A percentile compares a stretch with the other conserved stretches of the same genome.
phyloP scores from a whole-genome alignment of 37 sponge, comb jelly and placozoan species.

The Halisarca cf. caerulea region DNA sequence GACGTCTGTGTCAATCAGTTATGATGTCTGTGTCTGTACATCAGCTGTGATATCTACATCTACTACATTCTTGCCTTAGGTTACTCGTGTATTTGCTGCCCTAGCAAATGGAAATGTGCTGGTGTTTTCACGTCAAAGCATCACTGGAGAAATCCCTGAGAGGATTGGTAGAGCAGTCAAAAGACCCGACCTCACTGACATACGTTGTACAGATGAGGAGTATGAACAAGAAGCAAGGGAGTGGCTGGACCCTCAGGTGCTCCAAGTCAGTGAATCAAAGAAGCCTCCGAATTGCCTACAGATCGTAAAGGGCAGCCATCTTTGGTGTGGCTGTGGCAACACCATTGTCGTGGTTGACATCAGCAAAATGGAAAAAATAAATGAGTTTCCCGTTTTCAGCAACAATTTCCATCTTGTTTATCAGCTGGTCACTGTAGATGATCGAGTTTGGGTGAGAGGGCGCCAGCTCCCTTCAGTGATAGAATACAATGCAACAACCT shows the following conservation, averaged over 20 bases:
- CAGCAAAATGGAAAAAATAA: slow-evolving; percentile 49
- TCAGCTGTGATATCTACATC: too few species aligned
- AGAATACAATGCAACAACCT: slow-evolving; percentile 78
- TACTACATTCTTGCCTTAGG: slow-evolving; percentile 48
- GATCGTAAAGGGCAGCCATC: slow-evolving; percentile 57
- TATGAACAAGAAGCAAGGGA: slow-evolving; percentile 68
- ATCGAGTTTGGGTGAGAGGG: slow-evolving; percentile 81
- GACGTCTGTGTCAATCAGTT: too few species aligned
- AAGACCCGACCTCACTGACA: slow-evolving; percentile 44
- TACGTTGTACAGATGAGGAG: slow-evolving; percentile 56
- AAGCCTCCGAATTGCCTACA: slow-evolving; percentile 71
- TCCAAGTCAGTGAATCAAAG: slow-evolving; percentile 47
- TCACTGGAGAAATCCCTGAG: slow-evolving; percentile 2
- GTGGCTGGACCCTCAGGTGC: slow-evolving; percentile 70
- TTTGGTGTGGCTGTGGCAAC: slow-evolving; percentile 88
- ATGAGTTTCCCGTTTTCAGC: slow-evolving; percentile 64
- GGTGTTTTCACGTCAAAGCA: slow-evolving; percentile 71
- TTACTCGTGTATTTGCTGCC: slow-evolving; percentile 80
- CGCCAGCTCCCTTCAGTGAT: slow-evolving; percentile 74
- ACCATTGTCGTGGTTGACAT: slow-evolving; percentile 72
- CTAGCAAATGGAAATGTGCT: slow-evolving; percentile 77
- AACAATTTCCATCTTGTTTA: slow-evolving; percentile 61
- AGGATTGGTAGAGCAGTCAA: slow-evolving; percentile 58
- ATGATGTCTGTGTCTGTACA: background rate
- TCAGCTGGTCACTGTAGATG: slow-evolving; percentile 74